Percentiles rank a stretch among this genome's conserved stretches.
phyloP scores from a whole-genome alignment of 2,113 vertebrate species.

The Procavia capensis region DNA sequence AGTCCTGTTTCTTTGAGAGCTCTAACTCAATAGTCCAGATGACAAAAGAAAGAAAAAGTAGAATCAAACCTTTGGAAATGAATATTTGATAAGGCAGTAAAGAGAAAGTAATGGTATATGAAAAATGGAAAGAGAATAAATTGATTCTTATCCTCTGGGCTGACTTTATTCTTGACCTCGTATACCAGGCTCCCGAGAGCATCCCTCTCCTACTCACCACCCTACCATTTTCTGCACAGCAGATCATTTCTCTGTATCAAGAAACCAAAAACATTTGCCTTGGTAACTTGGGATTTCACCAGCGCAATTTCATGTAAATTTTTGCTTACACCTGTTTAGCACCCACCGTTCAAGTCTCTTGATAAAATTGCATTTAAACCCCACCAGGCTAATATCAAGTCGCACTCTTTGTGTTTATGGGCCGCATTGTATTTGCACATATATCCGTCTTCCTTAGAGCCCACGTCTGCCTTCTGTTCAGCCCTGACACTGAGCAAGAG shows the following conservation, averaged over 20 bases:
- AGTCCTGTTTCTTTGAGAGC: conserved; percentile 62
- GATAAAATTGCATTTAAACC: background rate
- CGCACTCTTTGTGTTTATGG: background rate
- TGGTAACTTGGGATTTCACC: background rate
- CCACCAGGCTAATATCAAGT: background rate
- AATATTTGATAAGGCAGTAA: conserved; percentile 76
- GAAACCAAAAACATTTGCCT: conserved; percentile 48
- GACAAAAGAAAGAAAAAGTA: conserved; percentile 64
- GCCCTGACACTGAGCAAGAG: background rate
- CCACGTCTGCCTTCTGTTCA: background rate
- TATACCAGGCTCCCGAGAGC: background rate
- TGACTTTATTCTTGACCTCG: conserved; percentile 49
- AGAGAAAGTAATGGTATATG: conserved; percentile 64
- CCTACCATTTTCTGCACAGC: background rate
- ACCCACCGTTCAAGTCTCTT: background rate
- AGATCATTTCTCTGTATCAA: conserved; percentile 20
- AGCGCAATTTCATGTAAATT: background rate
- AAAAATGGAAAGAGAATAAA: conserved; percentile 67
- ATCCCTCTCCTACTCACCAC: background rate
- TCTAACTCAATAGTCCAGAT: conserved; percentile 17
- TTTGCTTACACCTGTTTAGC: background rate
- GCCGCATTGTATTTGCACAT: fast-evolving
- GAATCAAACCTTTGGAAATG: conserved; percentile 71
- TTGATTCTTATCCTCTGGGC: conserved; percentile 62
- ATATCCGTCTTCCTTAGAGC: background rate